Evolutionary conservation across 2,113 vertebrate genomes (phyloP).

Genomic region (Serilophus lunatus): DNA sequence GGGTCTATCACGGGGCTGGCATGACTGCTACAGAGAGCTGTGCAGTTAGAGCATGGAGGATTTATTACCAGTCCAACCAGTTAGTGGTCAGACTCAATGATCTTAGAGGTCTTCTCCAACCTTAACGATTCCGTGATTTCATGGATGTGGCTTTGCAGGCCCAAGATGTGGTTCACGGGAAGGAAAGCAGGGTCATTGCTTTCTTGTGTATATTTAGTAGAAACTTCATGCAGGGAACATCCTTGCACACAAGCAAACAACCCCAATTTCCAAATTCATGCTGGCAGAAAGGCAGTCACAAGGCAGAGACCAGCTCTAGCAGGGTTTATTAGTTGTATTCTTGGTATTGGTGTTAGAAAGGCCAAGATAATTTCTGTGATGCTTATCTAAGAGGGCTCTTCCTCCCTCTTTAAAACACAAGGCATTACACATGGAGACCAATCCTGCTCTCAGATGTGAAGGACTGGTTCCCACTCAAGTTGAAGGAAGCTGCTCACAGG

Average conservation of each 20-base stretch:
- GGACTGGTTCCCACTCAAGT: not conserved
- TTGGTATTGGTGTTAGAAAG: not conserved
- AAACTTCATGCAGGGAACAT: not conserved
- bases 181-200: not conserved
- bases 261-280: not conserved
- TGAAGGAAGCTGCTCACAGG: not conserved
- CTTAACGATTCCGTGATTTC: not conserved
- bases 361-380: not conserved
- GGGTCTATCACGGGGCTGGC: not conserved
- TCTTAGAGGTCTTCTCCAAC: not conserved
- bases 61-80: not conserved
- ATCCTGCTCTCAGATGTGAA: not conserved
- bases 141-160: not conserved
- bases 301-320: not conserved
- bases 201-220: not conserved
- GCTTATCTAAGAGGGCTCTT: not conserved
- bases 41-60: not conserved
- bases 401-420: not conserved
- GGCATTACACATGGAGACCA: not conserved
- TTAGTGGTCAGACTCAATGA: not conserved
- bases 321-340: not conserved
- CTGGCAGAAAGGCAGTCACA: not conserved
- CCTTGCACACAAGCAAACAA: not conserved
- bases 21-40: accelerated
- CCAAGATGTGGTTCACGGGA: not conserved